Conservation (phyloP, 2,797 vertebrate genomes). For the Furcifer pardalis region DNA sequence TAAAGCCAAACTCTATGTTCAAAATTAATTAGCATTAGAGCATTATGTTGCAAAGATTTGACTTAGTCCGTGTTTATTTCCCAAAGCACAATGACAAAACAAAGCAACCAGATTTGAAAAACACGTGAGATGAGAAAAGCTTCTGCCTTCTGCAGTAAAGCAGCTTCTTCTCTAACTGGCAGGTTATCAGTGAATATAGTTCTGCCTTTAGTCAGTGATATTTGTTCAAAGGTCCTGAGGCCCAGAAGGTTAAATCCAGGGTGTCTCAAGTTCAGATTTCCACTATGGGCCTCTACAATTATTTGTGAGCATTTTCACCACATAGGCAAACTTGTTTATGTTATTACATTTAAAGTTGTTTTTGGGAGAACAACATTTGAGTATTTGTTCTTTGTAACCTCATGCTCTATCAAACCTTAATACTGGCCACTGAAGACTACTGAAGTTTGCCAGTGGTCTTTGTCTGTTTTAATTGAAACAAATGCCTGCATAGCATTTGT, state of each 20-base stretch:
- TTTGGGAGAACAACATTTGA: constrained; percentile 21
- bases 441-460: constrained; percentile 35
- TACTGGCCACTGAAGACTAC: constrained; percentile 36
- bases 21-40: no score
- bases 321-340: constrained; percentile 29
- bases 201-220: no score
- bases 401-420: background rate
- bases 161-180: background rate
- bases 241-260: no score
- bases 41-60: no score
- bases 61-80: no score
- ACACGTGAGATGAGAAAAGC: no score
- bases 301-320: constrained; percentile 1
- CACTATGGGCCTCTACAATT: constrained; percentile 2
- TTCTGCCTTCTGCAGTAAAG: background rate
- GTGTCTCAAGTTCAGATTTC: background rate
- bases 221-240: no score
- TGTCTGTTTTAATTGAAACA: constrained; percentile 37
- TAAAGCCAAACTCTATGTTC: no score
- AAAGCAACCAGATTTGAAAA: no score
- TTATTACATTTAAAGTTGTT: constrained; percentile 37
- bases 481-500: constrained; percentile 11
- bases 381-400: constrained; percentile 19
- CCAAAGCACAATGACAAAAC: no score
- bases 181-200: no score